These are phyloP conservation scores for Panthera leo DNA, from an alignment of 2,113 vertebrate genomes.

Conservation along the genomic window DNA sequence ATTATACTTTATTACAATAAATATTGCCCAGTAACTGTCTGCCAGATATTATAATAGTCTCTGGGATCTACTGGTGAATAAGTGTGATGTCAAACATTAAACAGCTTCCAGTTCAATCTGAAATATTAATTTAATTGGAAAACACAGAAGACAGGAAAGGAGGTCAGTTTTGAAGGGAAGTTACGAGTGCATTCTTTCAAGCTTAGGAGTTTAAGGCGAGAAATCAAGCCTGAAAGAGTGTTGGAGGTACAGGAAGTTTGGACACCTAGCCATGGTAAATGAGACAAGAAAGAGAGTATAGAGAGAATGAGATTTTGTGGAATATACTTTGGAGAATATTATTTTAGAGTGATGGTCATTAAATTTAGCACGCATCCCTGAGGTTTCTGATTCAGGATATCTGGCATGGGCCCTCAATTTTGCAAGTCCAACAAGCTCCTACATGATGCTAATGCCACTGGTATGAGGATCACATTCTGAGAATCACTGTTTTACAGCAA, in stretches of 20 bases:
- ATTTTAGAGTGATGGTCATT: background rate
- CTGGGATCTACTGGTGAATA: background rate
- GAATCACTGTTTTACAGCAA: background rate
- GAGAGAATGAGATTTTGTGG: background rate
- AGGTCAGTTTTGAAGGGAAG: background rate
- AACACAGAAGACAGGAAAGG: background rate
- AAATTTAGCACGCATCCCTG: background rate
- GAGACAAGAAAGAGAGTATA: background rate
- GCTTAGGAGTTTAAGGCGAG: background rate
- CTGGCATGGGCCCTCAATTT: background rate
- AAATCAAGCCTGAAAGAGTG: background rate
- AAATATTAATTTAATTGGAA: slow-evolving; percentile 13
- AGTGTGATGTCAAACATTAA: background rate
- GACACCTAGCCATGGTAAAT: background rate
- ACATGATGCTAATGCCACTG: background rate
- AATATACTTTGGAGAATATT: background rate
- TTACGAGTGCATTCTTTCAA: background rate
- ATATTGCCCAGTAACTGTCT: background rate
- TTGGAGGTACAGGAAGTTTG: background rate
- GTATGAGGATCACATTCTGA: background rate
- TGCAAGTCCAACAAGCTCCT: slow-evolving; percentile 1
- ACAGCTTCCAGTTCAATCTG: background rate
- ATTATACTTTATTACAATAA: background rate
- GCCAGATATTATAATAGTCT: background rate
- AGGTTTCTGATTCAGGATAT: background rate